Evolutionary conservation across 2,113 vertebrate species (phyloP), one percentile per base, ranked within the genome.

Genomic region (Barnardius zonarius): DNA sequence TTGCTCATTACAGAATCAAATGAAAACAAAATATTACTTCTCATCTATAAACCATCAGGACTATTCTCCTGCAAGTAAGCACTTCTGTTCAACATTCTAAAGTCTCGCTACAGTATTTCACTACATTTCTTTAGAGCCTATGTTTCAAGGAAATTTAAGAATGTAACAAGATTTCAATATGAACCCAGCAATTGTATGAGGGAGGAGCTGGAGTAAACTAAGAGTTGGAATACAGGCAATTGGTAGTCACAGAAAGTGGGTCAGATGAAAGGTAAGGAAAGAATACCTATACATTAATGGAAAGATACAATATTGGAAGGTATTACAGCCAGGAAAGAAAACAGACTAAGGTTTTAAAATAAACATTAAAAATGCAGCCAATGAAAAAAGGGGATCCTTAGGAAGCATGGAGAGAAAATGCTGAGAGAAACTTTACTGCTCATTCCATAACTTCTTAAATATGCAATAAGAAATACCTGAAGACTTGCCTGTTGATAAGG

Each of bases 251-350:
- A 82, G 6, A 8, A 81, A 72, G 57, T 18, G 16, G 8, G 44
- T 28, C 17, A 80, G 4, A 0, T 78, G 61, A 74, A 89, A 59
- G 9, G 37, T 46, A 22, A 78, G 68, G 17, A 75, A 80, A 37
- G 24, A 75, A 83, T 7, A 90, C 0, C 7, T 20, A 13, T 14
- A 49, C 0, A 0, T 12, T 54, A 63, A 4, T 20, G n/a, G 39
- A 73, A 64, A 0, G 4, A 73, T 5, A 73, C 5, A 78, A 55
- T 24, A 63, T 0, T 33, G 46, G 7, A 85, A 80, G 14, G 18
- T 11, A 43, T 27, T 28, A 80, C 0, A 80, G 19, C 31, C 25
- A 67, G 0, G 5, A n/a, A 78, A 75, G 5, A 75, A 78, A 68
- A 48, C 8, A 57, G 25, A 59, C 33, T 49, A 44, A 37, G 10